Percentiles rank a stretch among this genome's conserved stretches.
phyloP scores from a whole-genome alignment of 2,888 invertebrate genomes.

The Nipponacmea schrenckii region DNA sequence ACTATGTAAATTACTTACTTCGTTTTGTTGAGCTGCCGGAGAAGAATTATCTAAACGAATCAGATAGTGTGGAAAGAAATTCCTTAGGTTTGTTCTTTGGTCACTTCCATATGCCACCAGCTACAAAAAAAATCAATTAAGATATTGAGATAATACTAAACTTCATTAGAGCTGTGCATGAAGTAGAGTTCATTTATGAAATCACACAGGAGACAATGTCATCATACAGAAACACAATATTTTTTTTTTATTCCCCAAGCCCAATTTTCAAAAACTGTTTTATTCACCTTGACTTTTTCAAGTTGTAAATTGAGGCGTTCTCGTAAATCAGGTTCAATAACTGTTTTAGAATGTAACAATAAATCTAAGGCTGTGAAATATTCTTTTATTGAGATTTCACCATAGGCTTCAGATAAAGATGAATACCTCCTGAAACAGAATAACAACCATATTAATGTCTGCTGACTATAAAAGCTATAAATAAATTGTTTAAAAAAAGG shows the following conservation, averaged over 20 bases:
- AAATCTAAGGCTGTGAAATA: conserved; percentile 66
- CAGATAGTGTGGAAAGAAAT: conserved; percentile 76
- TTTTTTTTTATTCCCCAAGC: too few relatives aligned
- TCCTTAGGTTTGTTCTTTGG: conserved; percentile 56
- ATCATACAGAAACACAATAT: too few relatives aligned
- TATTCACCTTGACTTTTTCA: conserved; percentile 64
- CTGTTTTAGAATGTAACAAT: conserved; percentile 52
- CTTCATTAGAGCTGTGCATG: background rate
- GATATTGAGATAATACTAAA: background rate
- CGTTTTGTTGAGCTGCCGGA: conserved; percentile 70
- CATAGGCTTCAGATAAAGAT: conserved; percentile 46
- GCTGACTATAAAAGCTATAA: too few relatives aligned
- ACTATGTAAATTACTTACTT: conserved; percentile 66
- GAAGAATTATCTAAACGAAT: conserved; percentile 74
- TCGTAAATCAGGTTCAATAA: conserved; percentile 53
- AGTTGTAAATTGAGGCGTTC: conserved; percentile 62
- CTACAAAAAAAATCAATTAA: conserved; percentile 43
- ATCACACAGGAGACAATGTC: background rate
- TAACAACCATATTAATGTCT: background rate
- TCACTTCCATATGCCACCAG: conserved; percentile 60
- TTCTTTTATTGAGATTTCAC: conserved; percentile 60
- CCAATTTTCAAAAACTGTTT: too few relatives aligned
- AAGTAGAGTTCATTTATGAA: too few relatives aligned
- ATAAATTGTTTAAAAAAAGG: background rate
- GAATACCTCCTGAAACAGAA: conserved; percentile 47